phyloP scores from a whole-genome alignment of 2,113 vertebrate genomes.

The Dasypus novemcinctus region DNA sequence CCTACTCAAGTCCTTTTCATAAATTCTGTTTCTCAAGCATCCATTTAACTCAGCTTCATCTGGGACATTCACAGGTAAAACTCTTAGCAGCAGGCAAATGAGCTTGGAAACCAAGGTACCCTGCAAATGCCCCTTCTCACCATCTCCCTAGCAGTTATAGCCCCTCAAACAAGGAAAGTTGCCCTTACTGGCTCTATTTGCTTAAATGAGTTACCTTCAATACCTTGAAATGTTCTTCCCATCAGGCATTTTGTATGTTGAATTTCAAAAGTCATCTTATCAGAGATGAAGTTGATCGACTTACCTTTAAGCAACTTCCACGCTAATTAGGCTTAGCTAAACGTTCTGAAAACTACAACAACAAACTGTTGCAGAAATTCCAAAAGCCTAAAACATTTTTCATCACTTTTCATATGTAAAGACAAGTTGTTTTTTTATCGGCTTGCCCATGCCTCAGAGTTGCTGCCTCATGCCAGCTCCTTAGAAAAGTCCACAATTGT shows the following conservation, averaged over 20 bases:
- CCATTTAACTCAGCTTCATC: background rate
- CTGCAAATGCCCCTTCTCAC: background rate
- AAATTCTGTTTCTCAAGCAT: conserved; percentile 26
- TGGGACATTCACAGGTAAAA: background rate
- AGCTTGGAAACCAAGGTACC: background rate
- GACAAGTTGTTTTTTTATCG: conserved; percentile 17
- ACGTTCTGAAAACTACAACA: background rate
- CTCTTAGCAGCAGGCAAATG: conserved; percentile 15
- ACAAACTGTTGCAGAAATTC: background rate
- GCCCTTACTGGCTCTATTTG: background rate
- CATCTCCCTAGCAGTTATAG: background rate
- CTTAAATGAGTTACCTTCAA: background rate
- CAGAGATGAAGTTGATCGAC: conserved; percentile 53
- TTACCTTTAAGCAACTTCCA: conserved; percentile 57
- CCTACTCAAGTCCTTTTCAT: background rate
- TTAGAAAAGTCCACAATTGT: conserved; percentile 19
- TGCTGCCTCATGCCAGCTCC: background rate
- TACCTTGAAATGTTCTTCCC: background rate
- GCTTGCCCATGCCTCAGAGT: background rate
- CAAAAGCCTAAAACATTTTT: conserved; percentile 35
- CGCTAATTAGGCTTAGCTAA: conserved; percentile 51
- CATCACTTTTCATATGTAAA: background rate
- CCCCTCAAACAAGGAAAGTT: background rate
- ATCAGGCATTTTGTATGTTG: conserved; percentile 1
- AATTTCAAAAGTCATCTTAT: conserved; percentile 36